Evolutionary conservation across 1,140 invertebrate genomes (phyloP), one percentile per base, ranked within the genome.

Genomic region (Scaptomyza montana): DNA sequence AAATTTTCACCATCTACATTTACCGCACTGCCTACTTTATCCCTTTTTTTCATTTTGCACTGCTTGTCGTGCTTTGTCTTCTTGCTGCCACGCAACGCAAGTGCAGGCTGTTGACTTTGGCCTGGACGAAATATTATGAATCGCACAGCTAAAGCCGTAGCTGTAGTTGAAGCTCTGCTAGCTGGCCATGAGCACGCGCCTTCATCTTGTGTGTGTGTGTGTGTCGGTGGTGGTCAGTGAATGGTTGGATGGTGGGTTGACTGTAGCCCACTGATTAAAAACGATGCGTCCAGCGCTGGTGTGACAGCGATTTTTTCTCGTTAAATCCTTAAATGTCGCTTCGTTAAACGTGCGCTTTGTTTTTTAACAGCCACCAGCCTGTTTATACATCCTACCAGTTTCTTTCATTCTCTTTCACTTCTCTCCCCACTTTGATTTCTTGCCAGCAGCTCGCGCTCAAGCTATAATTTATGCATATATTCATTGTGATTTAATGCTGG

Each of bases 391-490:
- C 55, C 45, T 36, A n/a, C 28, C 33, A 64, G 39, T 19, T 46
- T 21, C 2, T 13, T 8, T 6, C 21, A 3, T 41, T 62, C 39
- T 45, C 45, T 43, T 46, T 57, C 33, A 30, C 25, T 60, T 62
- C 50, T 43, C 16, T 50, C 19, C 25, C 39, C 30, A 69, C 56
- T 64, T 72, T 78, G 68, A 61, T 71, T 76, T 76, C 65, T 61
- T 61, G 67, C 60, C 9, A 19, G n/a, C 13, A 56, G 53, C 49
- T 28, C 36, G 13, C 36, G 55, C 9, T 25, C 19, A 7, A 16
- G 53, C 76, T 55, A 89, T 89, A 87, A 87, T 87, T 87, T 87
- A 87, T 87, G 82, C 82, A 87, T 87, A 74, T 79, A 87, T 87
- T 84, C 79, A 89, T 84, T 77, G 76, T 89, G 79, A 87, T 87